A percentile compares a stretch with the other conserved stretches of the same genome.
Evolutionary conservation across 2,797 vertebrate genomes (phyloP).

Genomic region (Lepidocolaptes lacrymiger): DNA sequence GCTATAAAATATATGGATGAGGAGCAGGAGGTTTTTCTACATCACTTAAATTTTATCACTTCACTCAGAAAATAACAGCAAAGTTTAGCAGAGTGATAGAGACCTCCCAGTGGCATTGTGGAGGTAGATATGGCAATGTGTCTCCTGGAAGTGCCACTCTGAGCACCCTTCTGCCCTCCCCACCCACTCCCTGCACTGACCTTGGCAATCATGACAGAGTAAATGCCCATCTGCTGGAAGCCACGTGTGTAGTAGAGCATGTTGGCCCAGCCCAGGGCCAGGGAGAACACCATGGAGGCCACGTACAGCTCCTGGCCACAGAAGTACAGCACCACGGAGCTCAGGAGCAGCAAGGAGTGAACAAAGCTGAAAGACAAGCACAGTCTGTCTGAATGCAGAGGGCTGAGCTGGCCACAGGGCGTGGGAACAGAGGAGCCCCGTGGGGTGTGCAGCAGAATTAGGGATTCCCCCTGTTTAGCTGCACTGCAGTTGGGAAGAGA

Average conservation of each 20-base stretch:
- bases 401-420: background rate
- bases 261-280: conserved; percentile 93
- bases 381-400: background rate
- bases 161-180: background rate
- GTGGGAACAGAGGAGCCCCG: background rate
- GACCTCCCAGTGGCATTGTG: background rate
- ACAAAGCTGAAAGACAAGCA: conserved; percentile 80
- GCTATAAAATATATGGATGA: background rate
- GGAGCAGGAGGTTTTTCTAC: background rate
- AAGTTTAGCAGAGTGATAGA: background rate
- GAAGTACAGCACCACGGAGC: conserved; percentile 79
- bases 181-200: conserved; percentile 67
- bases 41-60: background rate
- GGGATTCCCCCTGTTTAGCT: background rate
- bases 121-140: background rate
- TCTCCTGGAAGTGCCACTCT: background rate
- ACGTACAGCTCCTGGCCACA: conserved; percentile 78
- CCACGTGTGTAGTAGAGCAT: conserved; percentile 92
- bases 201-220: conserved; percentile 96
- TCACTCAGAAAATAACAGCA: background rate
- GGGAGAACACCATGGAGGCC: conserved; percentile 86
- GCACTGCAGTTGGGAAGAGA: background rate
- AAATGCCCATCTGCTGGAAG: conserved; percentile 91
- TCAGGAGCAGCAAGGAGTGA: conserved; percentile 86
- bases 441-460: background rate